phyloP scores from a whole-genome alignment of 2,888 invertebrate species.

The Tachina lurida region DNA sequence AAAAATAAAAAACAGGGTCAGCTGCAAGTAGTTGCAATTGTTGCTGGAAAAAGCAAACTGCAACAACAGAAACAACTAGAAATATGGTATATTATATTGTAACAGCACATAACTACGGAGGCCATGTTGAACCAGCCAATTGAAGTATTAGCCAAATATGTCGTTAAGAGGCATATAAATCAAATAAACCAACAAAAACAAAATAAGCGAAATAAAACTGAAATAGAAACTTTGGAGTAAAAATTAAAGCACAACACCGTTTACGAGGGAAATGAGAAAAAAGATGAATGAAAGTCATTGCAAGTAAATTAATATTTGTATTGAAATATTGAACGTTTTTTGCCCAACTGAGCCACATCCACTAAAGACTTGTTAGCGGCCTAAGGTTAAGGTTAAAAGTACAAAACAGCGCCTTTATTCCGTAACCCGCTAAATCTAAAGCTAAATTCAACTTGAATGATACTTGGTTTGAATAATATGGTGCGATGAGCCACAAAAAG shows the following conservation, averaged over 20 bases:
- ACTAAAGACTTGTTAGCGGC: no score
- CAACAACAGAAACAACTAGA: constrained; percentile 40
- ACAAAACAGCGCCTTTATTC: no score
- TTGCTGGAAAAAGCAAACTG: constrained; percentile 57
- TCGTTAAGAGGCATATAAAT: constrained; percentile 72
- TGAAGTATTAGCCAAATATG: constrained; percentile 72
- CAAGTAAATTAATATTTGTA: no score
- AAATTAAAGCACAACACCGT: constrained; percentile 56
- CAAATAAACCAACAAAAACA: constrained; percentile 57
- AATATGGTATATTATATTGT: constrained; percentile 62
- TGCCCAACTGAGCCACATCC: no score
- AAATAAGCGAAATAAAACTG: constrained; percentile 35
- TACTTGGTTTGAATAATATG: no score
- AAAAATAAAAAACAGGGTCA: constrained; percentile 65
- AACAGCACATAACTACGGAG: constrained; percentile 66
- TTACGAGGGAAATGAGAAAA: neutral
- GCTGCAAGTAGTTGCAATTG: constrained; percentile 69
- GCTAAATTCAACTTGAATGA: no score
- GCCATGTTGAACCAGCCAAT: constrained; percentile 70
- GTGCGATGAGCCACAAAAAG: no score
- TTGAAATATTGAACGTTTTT: no score
- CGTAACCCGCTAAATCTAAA: no score
- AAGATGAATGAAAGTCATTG: neutral
- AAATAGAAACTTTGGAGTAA: constrained; percentile 59
- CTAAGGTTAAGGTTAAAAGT: no score